Evolutionary conservation across 92 coral and sea anemone genomes (phyloP).

Genomic region (Epizoanthus illoricatus): DNA sequence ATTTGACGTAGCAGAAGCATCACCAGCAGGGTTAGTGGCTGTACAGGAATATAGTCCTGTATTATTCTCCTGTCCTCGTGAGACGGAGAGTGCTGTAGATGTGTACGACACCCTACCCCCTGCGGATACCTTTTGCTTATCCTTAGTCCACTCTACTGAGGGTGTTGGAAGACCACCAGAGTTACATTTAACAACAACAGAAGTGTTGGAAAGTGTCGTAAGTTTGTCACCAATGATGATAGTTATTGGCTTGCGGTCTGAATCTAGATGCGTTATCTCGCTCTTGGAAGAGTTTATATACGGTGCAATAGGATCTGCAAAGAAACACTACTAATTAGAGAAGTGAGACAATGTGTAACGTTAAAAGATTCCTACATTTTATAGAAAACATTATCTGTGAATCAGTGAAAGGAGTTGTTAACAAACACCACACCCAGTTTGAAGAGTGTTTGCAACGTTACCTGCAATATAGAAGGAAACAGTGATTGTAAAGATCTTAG

Average conservation of each 20-base stretch:
- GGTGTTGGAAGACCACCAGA: constrained; percentile 27
- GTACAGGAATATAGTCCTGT: constrained; percentile 26
- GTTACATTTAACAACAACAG: constrained; percentile 8
- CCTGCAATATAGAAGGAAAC: no score
- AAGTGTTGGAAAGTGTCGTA: constrained; percentile 17
- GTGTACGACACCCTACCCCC: constrained; percentile 24
- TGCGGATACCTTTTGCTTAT: constrained; percentile 8
- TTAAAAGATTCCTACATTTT: no score
- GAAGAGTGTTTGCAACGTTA: no score
- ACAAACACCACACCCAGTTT: no score
- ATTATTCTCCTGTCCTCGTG: constrained; percentile 11
- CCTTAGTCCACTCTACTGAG: constrained; percentile 3
- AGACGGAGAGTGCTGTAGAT: neutral
- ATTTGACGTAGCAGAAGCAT: constrained; percentile 1
- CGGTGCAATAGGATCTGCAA: constrained; percentile 36
- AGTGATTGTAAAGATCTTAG: no score
- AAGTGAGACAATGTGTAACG: no score
- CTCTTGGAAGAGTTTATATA: constrained; percentile 5
- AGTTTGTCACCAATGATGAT: constrained; percentile 10
- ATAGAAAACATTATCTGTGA: no score
- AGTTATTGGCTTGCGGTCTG: neutral
- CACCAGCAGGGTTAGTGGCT: constrained; percentile 27
- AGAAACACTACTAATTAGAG: no score
- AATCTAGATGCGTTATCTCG: constrained; percentile 9
- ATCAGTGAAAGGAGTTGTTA: no score